Percentiles rank a stretch among this genome's conserved stretches.
These are phyloP conservation scores for Drosophila sucinea DNA, from an alignment of 1,140 invertebrate genomes.

Conservation along the genomic window DNA sequence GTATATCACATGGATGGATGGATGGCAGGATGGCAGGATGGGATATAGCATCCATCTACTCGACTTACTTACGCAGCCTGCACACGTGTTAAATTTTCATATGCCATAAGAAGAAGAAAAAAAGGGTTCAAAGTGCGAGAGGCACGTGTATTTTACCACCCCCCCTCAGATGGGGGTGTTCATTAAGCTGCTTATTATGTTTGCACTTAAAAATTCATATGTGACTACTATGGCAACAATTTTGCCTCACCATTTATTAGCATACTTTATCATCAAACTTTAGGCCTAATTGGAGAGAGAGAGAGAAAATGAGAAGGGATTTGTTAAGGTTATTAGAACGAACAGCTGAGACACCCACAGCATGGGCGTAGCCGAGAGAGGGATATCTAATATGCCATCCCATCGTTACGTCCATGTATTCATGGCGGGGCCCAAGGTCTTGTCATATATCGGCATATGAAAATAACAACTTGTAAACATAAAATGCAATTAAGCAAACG, in stretches of 20 bases:
- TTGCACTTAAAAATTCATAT: conserved; percentile 82
- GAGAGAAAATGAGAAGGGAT: conserved; percentile 51
- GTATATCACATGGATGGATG: conserved; percentile 7
- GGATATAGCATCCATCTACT: neutral
- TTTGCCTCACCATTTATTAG: conserved; percentile 65
- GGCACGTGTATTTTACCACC: conserved; percentile 41
- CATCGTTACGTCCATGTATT: neutral
- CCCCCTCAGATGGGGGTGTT: conserved; percentile 46
- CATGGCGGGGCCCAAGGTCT: neutral
- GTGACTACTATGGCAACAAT: conserved; percentile 74
- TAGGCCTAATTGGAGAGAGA: conserved; percentile 53
- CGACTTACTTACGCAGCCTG: conserved; percentile 5
- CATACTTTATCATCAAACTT: conserved; percentile 60
- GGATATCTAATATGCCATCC: neutral
- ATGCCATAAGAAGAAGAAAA: conserved; percentile 1
- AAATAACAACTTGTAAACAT: conserved; percentile 63
- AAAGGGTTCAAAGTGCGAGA: conserved; percentile 40
- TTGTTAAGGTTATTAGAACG: conserved; percentile 17
- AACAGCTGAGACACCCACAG: conserved; percentile 8
- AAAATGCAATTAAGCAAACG: conserved; percentile 74
- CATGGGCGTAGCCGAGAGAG: neutral
- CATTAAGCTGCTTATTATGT: conserved; percentile 82
- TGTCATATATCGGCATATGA: conserved; percentile 45
- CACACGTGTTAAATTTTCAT: conserved; percentile 9
- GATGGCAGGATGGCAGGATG: neutral